Evolutionary conservation across 1,140 invertebrate genomes (phyloP).

Genomic region (Cydia fagiglandana): DNA sequence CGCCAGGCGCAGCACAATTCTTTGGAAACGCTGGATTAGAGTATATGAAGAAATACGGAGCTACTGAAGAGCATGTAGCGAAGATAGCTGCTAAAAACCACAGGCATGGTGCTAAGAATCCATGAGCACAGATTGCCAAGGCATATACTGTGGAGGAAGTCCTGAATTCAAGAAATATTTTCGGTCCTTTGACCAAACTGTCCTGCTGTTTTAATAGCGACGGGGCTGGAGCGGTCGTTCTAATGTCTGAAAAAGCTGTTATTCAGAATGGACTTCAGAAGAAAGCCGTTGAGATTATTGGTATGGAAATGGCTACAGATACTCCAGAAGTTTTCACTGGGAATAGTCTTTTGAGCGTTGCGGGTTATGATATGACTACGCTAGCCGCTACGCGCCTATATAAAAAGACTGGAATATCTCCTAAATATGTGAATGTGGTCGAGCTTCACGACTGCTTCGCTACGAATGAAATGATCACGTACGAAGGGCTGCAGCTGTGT

Average conservation of each 20-base stretch:
- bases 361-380: slow-evolving; percentile 97
- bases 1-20: slow-evolving; percentile 94
- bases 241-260: slow-evolving; percentile 96
- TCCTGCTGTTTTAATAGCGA: slow-evolving; percentile 99
- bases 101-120: slow-evolving; percentile 97
- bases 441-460: slow-evolving; percentile 99
- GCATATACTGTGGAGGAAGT: slow-evolving; percentile 95
- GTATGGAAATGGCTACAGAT: slow-evolving; percentile 98
- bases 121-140: slow-evolving; percentile 95
- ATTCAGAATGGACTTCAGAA: slow-evolving; percentile 87
- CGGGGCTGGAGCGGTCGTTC: slow-evolving; percentile 94
- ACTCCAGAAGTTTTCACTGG: slow-evolving; percentile 90
- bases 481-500: slow-evolving; percentile 97
- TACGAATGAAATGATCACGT: slow-evolving; percentile 98
- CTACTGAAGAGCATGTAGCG: slow-evolving; percentile 94
- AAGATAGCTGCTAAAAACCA: slow-evolving; percentile 99
- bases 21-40: slow-evolving; percentile 98
- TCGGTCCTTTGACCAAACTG: slow-evolving; percentile 94
- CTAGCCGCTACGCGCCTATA: slow-evolving; percentile 90
- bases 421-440: slow-evolving; percentile 94
- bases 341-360: slow-evolving; percentile 93
- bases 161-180: slow-evolving; percentile 90
- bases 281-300: slow-evolving; percentile 96
- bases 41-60: slow-evolving; percentile 98
- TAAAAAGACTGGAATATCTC: slow-evolving; percentile 85